phyloP scores from a whole-genome alignment of 2,113 vertebrate species.

The Sphaerodactylus townsendi region DNA sequence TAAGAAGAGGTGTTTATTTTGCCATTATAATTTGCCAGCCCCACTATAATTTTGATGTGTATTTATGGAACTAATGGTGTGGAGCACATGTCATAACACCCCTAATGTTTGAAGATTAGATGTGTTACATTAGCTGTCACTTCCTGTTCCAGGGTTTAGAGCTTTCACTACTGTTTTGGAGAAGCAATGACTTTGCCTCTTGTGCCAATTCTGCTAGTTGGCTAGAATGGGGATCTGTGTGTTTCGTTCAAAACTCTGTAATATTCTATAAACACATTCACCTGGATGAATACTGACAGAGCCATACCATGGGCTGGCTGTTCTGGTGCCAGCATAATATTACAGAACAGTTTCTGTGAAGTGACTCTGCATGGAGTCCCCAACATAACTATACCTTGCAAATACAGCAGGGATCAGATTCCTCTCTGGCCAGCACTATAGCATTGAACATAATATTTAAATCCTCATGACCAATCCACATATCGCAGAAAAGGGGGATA shows the following conservation, averaged over 20 bases:
- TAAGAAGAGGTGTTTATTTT: slow-evolving; percentile 1
- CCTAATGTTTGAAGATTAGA: slow-evolving; percentile 55
- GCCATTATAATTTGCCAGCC: slow-evolving; percentile 16
- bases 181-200: not conserved
- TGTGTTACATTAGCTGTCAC: slow-evolving; percentile 4
- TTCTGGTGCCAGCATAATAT: not conserved
- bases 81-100: slow-evolving; percentile 64
- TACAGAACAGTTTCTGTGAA: too few species aligned
- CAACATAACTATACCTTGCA: too few species aligned
- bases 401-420: too few species aligned
- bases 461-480: too few species aligned
- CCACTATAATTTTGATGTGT: not conserved
- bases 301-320: too few species aligned
- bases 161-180: not conserved
- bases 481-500: too few species aligned
- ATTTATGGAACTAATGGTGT: slow-evolving; percentile 23
- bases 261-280: not conserved
- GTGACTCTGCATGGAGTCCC: too few species aligned
- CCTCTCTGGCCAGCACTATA: too few species aligned
- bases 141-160: not conserved
- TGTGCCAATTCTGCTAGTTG: not conserved
- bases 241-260: not conserved
- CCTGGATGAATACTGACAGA: too few species aligned
- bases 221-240: not conserved
- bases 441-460: too few species aligned